Conservation (phyloP, 1,140 invertebrate species). For the Ips nitidus region DNA sequence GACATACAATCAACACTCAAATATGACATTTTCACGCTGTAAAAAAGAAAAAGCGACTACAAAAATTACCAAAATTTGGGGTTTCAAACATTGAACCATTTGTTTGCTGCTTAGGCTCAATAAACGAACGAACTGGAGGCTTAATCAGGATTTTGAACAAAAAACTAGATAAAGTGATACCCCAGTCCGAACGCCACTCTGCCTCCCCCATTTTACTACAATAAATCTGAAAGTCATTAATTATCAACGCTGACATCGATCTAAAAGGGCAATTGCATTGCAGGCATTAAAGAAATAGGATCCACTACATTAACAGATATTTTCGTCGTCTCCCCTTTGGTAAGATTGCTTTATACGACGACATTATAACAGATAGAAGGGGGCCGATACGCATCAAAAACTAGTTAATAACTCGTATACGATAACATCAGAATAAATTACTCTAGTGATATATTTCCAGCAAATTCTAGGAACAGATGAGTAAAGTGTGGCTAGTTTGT, state of each 20-base stretch:
- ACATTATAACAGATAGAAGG: slow-evolving; percentile 5
- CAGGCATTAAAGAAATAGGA: slow-evolving; percentile 20
- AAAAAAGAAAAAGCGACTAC: no score
- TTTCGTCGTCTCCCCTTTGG: not conserved
- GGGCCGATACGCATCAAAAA: slow-evolving; percentile 13
- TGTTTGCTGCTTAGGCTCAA: no score
- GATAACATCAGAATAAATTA: not conserved
- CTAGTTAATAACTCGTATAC: slow-evolving; percentile 11
- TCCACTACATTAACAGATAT: slow-evolving; percentile 26
- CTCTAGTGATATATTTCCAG: no score
- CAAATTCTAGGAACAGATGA: no score
- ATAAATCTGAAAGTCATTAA: slow-evolving; percentile 25
- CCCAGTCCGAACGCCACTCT: not conserved
- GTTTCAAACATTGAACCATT: no score
- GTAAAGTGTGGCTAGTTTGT: no score
- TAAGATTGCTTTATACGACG: not conserved
- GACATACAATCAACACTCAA: no score
- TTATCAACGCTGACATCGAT: slow-evolving; percentile 13
- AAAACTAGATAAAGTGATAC: no score
- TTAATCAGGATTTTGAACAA: no score
- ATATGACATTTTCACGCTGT: no score
- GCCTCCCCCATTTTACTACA: slow-evolving; percentile 13
- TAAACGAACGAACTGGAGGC: no score
- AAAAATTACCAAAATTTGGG: no score
- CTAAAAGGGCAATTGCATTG: slow-evolving; percentile 11